Conservation (phyloP, 37 sponge, comb jelly and placozoan species). For the Aphrocallistes beatrix region DNA sequence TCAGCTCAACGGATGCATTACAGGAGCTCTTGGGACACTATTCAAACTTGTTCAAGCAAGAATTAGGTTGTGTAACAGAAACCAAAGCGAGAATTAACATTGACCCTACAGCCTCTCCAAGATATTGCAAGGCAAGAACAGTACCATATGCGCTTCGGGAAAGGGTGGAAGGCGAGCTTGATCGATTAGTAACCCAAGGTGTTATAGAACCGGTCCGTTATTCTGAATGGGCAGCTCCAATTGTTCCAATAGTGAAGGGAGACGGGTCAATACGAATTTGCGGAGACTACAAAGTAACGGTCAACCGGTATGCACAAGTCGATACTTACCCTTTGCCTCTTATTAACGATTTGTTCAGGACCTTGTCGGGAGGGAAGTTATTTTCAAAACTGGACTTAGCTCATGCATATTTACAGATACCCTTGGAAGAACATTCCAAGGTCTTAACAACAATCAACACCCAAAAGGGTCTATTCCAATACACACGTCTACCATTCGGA, state of each 20-base stretch:
- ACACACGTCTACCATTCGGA: slow-evolving; percentile 33
- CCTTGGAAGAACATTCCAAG: slow-evolving; percentile 23
- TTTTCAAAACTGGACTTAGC: slow-evolving; percentile 29
- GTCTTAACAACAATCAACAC: slow-evolving; percentile 25
- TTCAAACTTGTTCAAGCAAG: slow-evolving; percentile 17
- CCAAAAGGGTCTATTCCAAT: slow-evolving; percentile 35
- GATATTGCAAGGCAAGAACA: slow-evolving; percentile 26
- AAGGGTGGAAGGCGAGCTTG: slow-evolving; percentile 28
- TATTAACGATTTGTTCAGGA: slow-evolving; percentile 23
- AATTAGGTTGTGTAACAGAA: background rate
- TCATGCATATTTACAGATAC: background rate
- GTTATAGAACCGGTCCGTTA: slow-evolving; percentile 23
- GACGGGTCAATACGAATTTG: slow-evolving; percentile 31
- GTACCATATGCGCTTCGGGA: slow-evolving; percentile 27
- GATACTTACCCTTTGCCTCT: slow-evolving; percentile 28
- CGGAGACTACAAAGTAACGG: slow-evolving; percentile 35
- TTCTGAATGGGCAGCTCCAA: slow-evolving; percentile 33
- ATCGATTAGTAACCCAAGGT: slow-evolving; percentile 16
- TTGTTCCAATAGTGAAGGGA: slow-evolving; percentile 26
- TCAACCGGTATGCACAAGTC: background rate
- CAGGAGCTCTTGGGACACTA: slow-evolving; percentile 17
- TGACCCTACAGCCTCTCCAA: slow-evolving; percentile 11
- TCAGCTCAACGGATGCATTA: background rate
- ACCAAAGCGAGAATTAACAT: slow-evolving; percentile 13
- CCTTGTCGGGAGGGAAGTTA: slow-evolving; percentile 22